These are phyloP conservation scores for Rhabdornis inornatus DNA, from an alignment of 2,113 vertebrate species.

Conservation along the genomic window DNA sequence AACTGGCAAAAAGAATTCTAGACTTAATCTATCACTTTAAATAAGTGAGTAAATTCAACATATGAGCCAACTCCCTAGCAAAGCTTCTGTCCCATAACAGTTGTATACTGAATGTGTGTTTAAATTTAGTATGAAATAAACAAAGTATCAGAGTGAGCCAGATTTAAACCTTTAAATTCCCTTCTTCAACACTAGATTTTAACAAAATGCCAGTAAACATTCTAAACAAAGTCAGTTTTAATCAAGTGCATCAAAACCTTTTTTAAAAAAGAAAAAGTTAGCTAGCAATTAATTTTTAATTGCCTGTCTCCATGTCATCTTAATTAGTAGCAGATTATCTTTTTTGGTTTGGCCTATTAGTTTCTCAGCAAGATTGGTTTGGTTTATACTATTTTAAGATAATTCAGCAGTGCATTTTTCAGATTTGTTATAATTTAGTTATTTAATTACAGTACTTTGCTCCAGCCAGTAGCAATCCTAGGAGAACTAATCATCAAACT, in stretches of 20 bases:
- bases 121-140: slow-evolving; percentile 7
- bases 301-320: background rate
- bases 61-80: background rate
- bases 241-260: background rate
- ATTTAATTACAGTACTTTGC: slow-evolving; percentile 41
- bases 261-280: background rate
- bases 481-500: background rate
- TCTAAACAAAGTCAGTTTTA: background rate
- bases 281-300: background rate
- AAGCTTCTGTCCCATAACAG: background rate
- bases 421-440: slow-evolving; percentile 33
- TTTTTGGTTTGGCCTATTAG: background rate
- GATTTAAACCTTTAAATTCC: background rate
- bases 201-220: slow-evolving; percentile 33
- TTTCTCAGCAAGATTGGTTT: background rate
- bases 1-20: background rate
- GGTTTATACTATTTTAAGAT: slow-evolving; percentile 16
- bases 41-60: background rate
- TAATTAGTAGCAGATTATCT: slow-evolving; percentile 41
- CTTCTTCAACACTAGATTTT: background rate
- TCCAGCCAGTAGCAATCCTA: background rate
- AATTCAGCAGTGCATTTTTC: slow-evolving; percentile 36
- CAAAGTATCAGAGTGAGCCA: background rate
- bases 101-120: background rate
- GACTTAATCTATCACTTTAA: slow-evolving; percentile 15